Base-by-base conservation (phyloP, 2,113 vertebrate genomes). In the Zeus faber region DNA sequence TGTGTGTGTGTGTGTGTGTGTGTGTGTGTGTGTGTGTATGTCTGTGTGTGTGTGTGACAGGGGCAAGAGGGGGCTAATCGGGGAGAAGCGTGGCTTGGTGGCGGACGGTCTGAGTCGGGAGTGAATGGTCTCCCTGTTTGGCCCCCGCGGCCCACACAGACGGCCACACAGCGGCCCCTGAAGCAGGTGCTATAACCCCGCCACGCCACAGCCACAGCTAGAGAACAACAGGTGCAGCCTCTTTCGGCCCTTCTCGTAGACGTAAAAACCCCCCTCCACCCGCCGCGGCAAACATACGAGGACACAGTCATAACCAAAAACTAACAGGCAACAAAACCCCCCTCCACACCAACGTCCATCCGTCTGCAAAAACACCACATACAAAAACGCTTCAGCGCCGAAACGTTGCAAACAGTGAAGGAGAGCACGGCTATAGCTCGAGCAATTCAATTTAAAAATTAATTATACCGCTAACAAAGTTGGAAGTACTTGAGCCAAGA, bases 61-160 rank as follows among this genome's bases (percentile, higher is more conserved):
- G 27, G 27, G 27, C 4, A 29, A 29, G 27, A 9, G 9, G 9
- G 27, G 9, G 27, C 27, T n/a, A n/a, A n/a, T n/a, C n/a, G n/a
- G 27, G 27, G 27, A 29, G 9, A 29, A 29, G 27, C 4, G 27
- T 29, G 4, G 9, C 9, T 29, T 9, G n/a, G n/a, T n/a, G n/a
- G n/a, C n/a, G n/a, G n/a, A n/a, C n/a, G n/a, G n/a, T n/a, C n/a
- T n/a, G n/a, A n/a, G n/a, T n/a, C 64, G 67, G 54, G 70, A 71
- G 83, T 87, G 83, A 87, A 87, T 87, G 82, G 85, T 77, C 65
- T 77, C 82, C 81, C 83, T 87, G 85, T 87, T 86, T n/a, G n/a
- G 73, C 72, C 74, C 70, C 61, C 2, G 67, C 67, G 82, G 74
- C 72, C 75, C 82, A 82, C 75, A 84, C 82, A 85, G 75, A 79